phyloP scores from a whole-genome alignment of 1,140 invertebrate genomes.

The Tetramorium alpestre region DNA sequence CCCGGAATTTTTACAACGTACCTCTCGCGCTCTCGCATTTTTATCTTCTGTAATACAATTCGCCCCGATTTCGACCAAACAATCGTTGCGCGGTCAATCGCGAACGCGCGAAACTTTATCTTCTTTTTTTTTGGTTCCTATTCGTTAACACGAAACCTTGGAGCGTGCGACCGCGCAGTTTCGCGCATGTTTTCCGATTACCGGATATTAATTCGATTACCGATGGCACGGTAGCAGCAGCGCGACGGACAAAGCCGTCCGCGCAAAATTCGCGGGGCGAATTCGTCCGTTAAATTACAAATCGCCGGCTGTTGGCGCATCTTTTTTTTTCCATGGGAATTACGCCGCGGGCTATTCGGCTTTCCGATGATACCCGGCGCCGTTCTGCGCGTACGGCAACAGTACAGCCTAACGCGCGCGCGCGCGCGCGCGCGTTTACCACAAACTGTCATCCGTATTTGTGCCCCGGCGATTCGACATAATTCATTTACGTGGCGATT shows the following conservation, averaged over 20 bases:
- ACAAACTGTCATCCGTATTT: conserved; percentile 45
- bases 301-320: neutral
- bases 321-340: conserved; percentile 22
- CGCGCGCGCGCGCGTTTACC: neutral
- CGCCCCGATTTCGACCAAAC: neutral
- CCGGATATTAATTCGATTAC: conserved; percentile 12
- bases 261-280: conserved; percentile 15
- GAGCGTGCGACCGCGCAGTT: neutral
- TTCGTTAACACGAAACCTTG: conserved; percentile 8
- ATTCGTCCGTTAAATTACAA: conserved; percentile 35
- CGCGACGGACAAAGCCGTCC: neutral
- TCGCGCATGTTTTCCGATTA: conserved; percentile 19
- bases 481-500: conserved; percentile 30
- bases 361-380: conserved; percentile 14
- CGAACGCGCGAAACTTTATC: neutral
- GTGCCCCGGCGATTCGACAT: conserved; percentile 7
- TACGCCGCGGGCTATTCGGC: neutral
- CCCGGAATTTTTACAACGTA: neutral
- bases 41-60: neutral
- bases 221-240: neutral
- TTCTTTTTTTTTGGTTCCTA: neutral
- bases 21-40: neutral
- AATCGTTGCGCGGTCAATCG: neutral
- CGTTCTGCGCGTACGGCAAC: neutral
- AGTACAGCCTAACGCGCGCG: neutral